Percentiles rank a stretch among this genome's conserved stretches.
Conservation (phyloP, 2,888 invertebrate genomes). For the Temnothorax unifasciatus region DNA sequence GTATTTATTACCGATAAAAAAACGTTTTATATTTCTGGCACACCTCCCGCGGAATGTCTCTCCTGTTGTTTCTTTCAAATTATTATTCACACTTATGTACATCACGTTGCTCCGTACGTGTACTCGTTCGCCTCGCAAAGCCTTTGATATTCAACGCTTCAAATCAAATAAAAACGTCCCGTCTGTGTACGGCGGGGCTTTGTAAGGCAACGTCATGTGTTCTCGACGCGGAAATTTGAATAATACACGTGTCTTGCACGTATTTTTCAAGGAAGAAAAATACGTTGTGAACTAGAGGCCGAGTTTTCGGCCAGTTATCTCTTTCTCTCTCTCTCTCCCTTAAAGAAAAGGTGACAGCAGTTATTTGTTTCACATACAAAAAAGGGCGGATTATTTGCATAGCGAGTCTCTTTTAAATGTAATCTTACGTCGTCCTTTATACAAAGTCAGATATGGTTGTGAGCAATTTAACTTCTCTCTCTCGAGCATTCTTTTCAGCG, state of each 20-base stretch:
- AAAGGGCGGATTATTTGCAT: slow-evolving; percentile 16
- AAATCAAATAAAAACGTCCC: slow-evolving; percentile 54
- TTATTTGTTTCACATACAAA: slow-evolving; percentile 36
- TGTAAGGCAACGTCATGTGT: slow-evolving; percentile 51
- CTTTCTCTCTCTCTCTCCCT: not conserved
- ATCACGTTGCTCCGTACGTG: slow-evolving; percentile 5
- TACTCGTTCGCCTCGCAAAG: slow-evolving; percentile 14
- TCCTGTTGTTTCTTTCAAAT: slow-evolving; percentile 42
- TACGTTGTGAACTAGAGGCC: slow-evolving; percentile 19
- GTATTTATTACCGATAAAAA: not conserved
- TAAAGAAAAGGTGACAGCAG: not conserved
- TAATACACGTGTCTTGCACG: slow-evolving; percentile 56
- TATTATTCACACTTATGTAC: slow-evolving; percentile 50
- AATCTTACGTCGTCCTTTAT: slow-evolving; percentile 36
- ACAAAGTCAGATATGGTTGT: slow-evolving; percentile 24
- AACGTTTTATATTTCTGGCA: slow-evolving; percentile 7
- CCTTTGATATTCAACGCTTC: slow-evolving; percentile 57
- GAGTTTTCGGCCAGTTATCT: slow-evolving; percentile 26
- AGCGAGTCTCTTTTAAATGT: slow-evolving; percentile 34
- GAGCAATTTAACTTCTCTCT: slow-evolving; percentile 35
- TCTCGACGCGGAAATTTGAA: slow-evolving; percentile 50
- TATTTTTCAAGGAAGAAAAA: slow-evolving; percentile 38
- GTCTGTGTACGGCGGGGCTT: slow-evolving; percentile 36
- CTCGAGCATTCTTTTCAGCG: slow-evolving; percentile 3
- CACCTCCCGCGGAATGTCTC: not conserved